These are phyloP conservation scores for Metopia argyrocephala DNA, from an alignment of 2,888 invertebrate genomes.

Conservation along the genomic window DNA sequence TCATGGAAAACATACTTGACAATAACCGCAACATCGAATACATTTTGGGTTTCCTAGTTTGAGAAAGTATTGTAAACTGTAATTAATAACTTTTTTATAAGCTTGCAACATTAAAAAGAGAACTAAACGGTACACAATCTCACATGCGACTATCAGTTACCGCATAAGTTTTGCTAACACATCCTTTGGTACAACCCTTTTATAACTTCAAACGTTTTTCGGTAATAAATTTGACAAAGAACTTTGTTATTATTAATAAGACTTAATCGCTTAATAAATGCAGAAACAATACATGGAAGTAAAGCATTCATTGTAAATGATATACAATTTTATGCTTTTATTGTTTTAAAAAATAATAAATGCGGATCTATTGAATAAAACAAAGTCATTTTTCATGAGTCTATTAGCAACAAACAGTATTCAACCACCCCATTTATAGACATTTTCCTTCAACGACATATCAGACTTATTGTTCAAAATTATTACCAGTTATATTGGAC, in stretches of 20 bases:
- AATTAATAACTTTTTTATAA: no score
- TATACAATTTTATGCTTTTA: conserved; percentile 55
- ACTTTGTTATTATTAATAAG: conserved; percentile 71
- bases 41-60: no score
- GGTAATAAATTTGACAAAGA: conserved; percentile 10
- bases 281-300: no score
- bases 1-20: no score
- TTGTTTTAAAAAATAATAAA: conserved; percentile 38
- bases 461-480: no score
- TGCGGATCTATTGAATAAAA: conserved; percentile 1
- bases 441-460: no score
- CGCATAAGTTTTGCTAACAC: background rate
- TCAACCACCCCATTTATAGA: conserved; percentile 20
- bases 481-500: no score
- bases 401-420: conserved; percentile 50
- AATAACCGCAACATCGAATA: no score
- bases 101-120: no score
- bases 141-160: no score
- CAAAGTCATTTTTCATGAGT: conserved; percentile 41
- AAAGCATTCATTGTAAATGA: background rate
- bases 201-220: conserved; percentile 11
- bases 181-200: conserved; percentile 1
- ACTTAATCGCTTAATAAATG: conserved; percentile 76
- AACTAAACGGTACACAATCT: no score
- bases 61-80: no score